Conservation (phyloP, 2,113 vertebrate species). For the Amphiprion percula region DNA sequence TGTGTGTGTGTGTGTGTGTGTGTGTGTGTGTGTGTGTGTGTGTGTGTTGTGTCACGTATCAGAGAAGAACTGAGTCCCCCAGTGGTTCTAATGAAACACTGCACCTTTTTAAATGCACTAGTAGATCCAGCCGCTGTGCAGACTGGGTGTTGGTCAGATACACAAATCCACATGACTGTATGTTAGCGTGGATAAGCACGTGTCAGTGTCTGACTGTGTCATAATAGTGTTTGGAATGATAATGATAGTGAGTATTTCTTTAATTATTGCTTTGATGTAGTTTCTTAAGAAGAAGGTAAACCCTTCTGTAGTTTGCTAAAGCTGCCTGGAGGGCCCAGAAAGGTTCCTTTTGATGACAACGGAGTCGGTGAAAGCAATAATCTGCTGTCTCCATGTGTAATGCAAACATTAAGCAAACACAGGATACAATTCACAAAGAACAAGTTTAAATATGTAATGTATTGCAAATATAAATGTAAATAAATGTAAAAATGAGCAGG, state of each 20-base stretch:
- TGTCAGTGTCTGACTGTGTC: background rate
- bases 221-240: background rate
- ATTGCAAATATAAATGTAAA: background rate
- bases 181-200: background rate
- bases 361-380: background rate
- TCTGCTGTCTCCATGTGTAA: too few relatives aligned
- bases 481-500: background rate
- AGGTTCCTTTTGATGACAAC: background rate
- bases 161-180: slow-evolving; percentile 1
- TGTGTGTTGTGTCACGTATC: slow-evolving; percentile 36
- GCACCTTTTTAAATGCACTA: background rate
- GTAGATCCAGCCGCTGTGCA: background rate
- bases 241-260: background rate
- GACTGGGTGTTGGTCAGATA: slow-evolving; percentile 33
- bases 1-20: slow-evolving; percentile 13
- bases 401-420: too few relatives aligned
- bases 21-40: slow-evolving; percentile 10
- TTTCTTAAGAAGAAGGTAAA: background rate
- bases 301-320: background rate
- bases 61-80: slow-evolving; percentile 4
- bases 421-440: background rate
- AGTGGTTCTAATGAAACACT: slow-evolving; percentile 23
- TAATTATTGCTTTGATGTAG: background rate
- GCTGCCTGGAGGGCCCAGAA: background rate
- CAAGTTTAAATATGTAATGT: background rate